These are phyloP conservation scores for Fopius arisanus DNA, from an alignment of 1,140 invertebrate genomes.

Conservation along the genomic window DNA sequence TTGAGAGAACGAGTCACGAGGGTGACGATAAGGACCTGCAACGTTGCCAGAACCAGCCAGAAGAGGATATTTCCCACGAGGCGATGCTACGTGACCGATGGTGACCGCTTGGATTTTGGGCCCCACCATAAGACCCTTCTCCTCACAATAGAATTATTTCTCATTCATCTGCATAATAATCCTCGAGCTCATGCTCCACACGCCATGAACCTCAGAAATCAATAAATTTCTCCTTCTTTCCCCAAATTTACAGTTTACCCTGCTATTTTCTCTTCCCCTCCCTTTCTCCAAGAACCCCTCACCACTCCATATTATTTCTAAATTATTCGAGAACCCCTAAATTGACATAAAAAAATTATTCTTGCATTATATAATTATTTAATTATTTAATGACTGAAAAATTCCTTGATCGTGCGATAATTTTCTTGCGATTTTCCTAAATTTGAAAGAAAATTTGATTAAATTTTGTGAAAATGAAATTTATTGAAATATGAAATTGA, in stretches of 20 bases:
- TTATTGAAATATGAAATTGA: background rate
- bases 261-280: too few relatives aligned
- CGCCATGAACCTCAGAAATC: background rate
- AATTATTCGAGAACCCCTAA: too few relatives aligned
- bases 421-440: too few relatives aligned
- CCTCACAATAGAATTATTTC: background rate
- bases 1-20: constrained; percentile 21
- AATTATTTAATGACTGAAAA: too few relatives aligned
- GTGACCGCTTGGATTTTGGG: background rate
- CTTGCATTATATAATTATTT: too few relatives aligned
- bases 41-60: constrained; percentile 23
- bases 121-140: background rate
- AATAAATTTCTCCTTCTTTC: background rate
- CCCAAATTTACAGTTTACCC: too few relatives aligned
- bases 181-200: background rate
- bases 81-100: constrained; percentile 25
- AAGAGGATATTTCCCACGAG: constrained; percentile 6
- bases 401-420: background rate
- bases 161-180: background rate
- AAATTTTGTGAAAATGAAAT: too few relatives aligned
- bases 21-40: constrained; percentile 36
- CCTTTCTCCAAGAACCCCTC: too few relatives aligned
- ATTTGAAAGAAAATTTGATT: too few relatives aligned
- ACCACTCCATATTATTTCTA: too few relatives aligned
- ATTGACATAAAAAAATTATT: too few relatives aligned